Percentiles rank a stretch among this genome's conserved stretches.
These are phyloP conservation scores for Cyclophora punctaria DNA, from an alignment of 2,888 invertebrate species.

Conservation along the genomic window DNA sequence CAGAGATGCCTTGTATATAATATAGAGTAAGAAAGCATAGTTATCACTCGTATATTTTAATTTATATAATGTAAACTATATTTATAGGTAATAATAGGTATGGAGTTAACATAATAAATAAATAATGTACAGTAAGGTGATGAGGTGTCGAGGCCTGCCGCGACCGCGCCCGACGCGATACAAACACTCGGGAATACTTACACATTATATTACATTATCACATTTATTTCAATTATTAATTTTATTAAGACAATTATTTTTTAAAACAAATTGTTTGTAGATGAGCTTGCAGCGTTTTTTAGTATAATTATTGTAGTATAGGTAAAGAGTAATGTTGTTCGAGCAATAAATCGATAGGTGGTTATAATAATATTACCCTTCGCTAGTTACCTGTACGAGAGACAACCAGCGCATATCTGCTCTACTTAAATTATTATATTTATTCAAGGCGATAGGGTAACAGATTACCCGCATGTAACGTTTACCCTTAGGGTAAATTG, in stretches of 20 bases:
- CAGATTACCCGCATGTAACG: background rate
- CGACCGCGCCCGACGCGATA: constrained; percentile 19
- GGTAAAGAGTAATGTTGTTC: constrained; percentile 27
- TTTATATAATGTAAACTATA: constrained; percentile 67
- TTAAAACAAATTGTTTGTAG: constrained; percentile 44
- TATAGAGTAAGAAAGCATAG: constrained; percentile 66
- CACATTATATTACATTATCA: constrained; percentile 4
- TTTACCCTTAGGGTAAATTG: too few species aligned
- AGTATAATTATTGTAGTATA: constrained; percentile 16
- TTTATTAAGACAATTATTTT: constrained; percentile 46
- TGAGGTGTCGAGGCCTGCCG: constrained; percentile 40
- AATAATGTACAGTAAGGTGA: constrained; percentile 37
- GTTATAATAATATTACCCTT: constrained; percentile 27
- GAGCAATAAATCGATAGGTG: constrained; percentile 17
- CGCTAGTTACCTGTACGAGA: constrained; percentile 48
- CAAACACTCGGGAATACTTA: background rate
- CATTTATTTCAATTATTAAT: constrained; percentile 7
- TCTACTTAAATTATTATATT: constrained; percentile 25
- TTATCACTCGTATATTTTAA: constrained; percentile 70
- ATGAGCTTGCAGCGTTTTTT: constrained; percentile 69
- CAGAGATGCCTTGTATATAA: constrained; percentile 69
- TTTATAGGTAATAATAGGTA: constrained; percentile 57
- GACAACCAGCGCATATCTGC: constrained; percentile 29
- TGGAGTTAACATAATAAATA: constrained; percentile 46
- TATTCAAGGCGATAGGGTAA: constrained; percentile 1